These are phyloP conservation scores for Steromphala cineraria DNA, from an alignment of 2,888 invertebrate species.

Conservation along the genomic window DNA sequence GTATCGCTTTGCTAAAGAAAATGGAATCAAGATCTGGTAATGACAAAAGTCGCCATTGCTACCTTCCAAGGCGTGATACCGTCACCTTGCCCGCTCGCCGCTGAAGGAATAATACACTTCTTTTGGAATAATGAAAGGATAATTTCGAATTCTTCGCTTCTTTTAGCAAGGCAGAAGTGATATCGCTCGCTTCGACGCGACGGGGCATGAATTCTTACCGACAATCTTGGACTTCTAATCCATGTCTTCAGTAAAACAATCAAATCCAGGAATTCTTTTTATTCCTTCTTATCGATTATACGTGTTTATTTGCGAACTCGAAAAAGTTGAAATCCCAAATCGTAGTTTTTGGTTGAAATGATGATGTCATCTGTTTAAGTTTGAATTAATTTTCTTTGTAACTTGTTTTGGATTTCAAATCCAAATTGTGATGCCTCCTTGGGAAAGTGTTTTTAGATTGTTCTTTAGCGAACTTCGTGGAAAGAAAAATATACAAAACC, in stretches of 20 bases:
- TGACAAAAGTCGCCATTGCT: background rate
- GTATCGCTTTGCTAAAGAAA: constrained; percentile 10
- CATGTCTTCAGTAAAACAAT: background rate
- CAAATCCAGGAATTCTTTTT: background rate
- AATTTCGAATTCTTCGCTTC: background rate
- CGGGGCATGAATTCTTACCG: background rate
- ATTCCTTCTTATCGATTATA: background rate
- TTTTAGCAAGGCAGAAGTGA: background rate
- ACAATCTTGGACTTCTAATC: background rate
- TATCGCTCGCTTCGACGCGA: background rate
- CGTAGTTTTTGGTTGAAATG: too few relatives aligned
- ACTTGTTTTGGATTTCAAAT: background rate
- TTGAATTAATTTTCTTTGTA: background rate
- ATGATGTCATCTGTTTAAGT: background rate
- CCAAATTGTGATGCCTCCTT: background rate
- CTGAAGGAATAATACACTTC: background rate
- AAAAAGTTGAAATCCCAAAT: background rate
- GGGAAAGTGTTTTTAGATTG: too few relatives aligned
- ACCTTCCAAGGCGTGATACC: background rate
- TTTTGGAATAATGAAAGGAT: background rate
- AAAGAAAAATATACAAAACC: too few relatives aligned
- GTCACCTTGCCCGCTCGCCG: background rate
- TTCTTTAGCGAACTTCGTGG: too few relatives aligned
- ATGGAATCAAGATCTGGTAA: background rate
- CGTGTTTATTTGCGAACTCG: background rate